Base-by-base conservation (phyloP, 2,797 vertebrate genomes). In the Amphiprion clarkii region DNA sequence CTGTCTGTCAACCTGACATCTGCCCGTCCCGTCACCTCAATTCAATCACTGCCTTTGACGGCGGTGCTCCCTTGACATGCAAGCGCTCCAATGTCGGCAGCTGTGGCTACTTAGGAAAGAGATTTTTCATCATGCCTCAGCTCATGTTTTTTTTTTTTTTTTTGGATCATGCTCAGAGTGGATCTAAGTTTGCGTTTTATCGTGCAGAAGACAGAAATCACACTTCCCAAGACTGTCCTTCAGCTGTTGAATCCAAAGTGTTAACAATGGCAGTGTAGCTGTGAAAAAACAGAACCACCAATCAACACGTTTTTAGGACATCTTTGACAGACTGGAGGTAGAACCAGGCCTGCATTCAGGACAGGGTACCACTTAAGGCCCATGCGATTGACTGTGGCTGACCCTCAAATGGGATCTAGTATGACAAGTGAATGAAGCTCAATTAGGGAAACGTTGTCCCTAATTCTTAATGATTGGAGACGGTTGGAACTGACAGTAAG, bases 1-100 rank as follows among this genome's bases (percentile, higher is more conserved):
- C 73, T 56, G 74, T 84, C 76, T 29, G 48, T 90, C 86, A 76
- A 19, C 67, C 48, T 71, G 82, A 85, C 74, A 72, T 85, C 81
- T 81, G 74, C 54, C 67, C 57, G 3, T 82, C 67, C 74, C 71
- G 78, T 85, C 85, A 54, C 63, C 71, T 81, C 76, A n/a, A 27
- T 63, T 81, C 64, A 56, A n/a, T 78, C 23, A 5, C 46, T 12
- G 55, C 0, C 2, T 55, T 82, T 80, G 71, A 78, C 4, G 13
- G 3, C 13, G 1, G 53, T 17, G 57, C 64, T 71, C 66, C 63
- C 65, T 54, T 57, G 78, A 84, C 74, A 66, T 65, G 77, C 76
- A 79, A 57, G 80, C 63, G 61, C 64, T 83, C 63, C 51, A 16
- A 55, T 61, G 68, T 29, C 46, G 65, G 60, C 82, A 59, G 69